Evolutionary conservation across 2,113 vertebrate genomes (phyloP).

Genomic region (Leucosticte australis): DNA sequence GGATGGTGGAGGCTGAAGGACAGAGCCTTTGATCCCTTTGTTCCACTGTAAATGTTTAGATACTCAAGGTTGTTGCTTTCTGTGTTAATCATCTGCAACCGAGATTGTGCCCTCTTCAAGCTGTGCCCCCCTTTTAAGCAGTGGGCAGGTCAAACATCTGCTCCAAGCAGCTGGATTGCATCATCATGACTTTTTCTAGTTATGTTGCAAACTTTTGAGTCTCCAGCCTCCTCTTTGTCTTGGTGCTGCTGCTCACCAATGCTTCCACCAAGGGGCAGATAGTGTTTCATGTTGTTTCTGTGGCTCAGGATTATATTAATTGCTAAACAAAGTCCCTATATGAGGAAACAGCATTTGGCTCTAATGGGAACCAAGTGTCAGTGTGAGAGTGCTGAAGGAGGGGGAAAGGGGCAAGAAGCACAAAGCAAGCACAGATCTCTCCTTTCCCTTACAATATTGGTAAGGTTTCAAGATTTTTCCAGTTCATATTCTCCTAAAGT

Average conservation of each 20-base stretch:
- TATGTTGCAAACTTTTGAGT: not conserved
- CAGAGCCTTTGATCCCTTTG: not conserved
- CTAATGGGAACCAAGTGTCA: not conserved
- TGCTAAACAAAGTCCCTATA: not conserved
- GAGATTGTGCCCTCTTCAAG: not conserved
- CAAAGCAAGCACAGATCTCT: not conserved
- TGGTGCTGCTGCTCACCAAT: not conserved
- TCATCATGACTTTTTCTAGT: not conserved
- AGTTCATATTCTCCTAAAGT: not conserved
- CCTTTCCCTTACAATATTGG: not conserved
- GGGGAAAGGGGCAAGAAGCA: not conserved
- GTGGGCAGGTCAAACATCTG: slow-evolving; percentile 47
- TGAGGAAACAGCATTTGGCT: not conserved
- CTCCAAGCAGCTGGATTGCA: slow-evolving; percentile 1
- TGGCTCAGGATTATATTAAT: not conserved
- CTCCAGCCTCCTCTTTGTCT: not conserved
- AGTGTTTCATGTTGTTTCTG: not conserved
- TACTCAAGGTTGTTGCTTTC: not conserved
- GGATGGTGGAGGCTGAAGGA: not conserved
- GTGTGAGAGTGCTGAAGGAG: not conserved
- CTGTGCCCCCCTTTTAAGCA: not conserved
- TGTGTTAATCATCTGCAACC: not conserved
- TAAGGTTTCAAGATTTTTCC: not conserved
- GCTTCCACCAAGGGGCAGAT: not conserved
- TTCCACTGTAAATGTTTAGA: not conserved